Conservation (phyloP, 2,888 invertebrate species). For the Stenichneumon culpator region DNA sequence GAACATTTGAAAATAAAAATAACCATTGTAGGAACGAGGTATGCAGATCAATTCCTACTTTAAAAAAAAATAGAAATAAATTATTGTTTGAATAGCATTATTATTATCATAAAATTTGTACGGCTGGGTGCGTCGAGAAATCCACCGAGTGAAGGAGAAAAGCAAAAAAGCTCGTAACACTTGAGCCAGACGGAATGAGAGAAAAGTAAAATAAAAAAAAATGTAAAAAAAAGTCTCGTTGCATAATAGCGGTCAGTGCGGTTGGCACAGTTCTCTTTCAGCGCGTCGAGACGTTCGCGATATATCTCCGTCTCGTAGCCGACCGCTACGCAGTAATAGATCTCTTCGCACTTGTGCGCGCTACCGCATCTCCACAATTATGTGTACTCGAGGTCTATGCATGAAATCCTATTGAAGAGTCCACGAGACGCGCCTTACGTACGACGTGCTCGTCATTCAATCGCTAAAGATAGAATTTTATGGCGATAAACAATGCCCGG, state of each 20-base stretch:
- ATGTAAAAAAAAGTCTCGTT: conserved; percentile 70
- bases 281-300: conserved; percentile 39
- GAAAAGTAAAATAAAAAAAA: conserved; percentile 52
- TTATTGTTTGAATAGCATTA: no score
- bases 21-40: no score
- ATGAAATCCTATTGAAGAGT: conserved; percentile 49
- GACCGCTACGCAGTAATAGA: conserved; percentile 52
- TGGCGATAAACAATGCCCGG: conserved; percentile 13
- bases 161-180: conserved; percentile 32
- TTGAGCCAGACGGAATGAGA: conserved; percentile 48
- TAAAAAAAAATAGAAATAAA: no score
- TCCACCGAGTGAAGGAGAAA: not conserved
- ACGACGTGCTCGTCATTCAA: conserved; percentile 34
- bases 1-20: no score
- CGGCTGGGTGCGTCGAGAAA: not conserved
- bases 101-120: not conserved
- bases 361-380: conserved; percentile 63
- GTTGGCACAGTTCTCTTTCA: conserved; percentile 77
- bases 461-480: conserved; percentile 55
- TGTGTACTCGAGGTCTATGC: conserved; percentile 34
- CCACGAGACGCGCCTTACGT: conserved; percentile 13
- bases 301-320: conserved; percentile 17
- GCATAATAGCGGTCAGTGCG: conserved; percentile 76
- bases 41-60: no score
- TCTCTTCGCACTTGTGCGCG: conserved; percentile 59